Conservation (phyloP, 2,113 vertebrate species). For the Oreotrochilus melanogaster region DNA sequence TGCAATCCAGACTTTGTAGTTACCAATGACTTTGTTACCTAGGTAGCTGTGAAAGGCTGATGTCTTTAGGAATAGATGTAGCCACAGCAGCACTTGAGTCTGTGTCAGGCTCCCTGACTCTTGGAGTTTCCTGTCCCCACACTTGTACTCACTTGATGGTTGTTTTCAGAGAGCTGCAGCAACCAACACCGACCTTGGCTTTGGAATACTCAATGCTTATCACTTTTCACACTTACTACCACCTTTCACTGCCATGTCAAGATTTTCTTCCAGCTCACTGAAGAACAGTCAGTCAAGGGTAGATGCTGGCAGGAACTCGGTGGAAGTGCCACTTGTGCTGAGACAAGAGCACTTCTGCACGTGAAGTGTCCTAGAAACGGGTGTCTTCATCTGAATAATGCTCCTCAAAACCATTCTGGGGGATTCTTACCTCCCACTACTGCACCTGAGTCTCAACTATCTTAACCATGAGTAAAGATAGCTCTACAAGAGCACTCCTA, state of each 20-base stretch:
- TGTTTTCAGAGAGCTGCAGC: not conserved
- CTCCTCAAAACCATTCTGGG: not conserved
- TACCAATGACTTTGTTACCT: not conserved
- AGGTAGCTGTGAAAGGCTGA: not conserved
- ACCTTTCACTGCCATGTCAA: not conserved
- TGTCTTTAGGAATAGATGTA: not conserved
- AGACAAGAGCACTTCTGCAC: too few species aligned
- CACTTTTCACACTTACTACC: not conserved
- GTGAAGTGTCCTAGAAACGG: not conserved
- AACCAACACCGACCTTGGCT: not conserved
- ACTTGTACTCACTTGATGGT: too few species aligned
- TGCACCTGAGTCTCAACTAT: accelerated
- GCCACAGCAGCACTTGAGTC: not conserved
- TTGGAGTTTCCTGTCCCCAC: not conserved
- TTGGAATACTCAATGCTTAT: not conserved
- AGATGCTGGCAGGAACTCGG: not conserved
- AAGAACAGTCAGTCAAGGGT: not conserved
- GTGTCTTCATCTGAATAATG: not conserved
- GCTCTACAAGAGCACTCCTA: not conserved
- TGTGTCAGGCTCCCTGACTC: not conserved
- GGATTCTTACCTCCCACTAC: not conserved
- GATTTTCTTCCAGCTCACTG: not conserved
- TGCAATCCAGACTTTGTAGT: not conserved
- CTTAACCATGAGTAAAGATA: not conserved
- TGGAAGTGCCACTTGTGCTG: not conserved